phyloP scores from a whole-genome alignment of 2,888 invertebrate species.

The Tricholauxania praeusta region DNA sequence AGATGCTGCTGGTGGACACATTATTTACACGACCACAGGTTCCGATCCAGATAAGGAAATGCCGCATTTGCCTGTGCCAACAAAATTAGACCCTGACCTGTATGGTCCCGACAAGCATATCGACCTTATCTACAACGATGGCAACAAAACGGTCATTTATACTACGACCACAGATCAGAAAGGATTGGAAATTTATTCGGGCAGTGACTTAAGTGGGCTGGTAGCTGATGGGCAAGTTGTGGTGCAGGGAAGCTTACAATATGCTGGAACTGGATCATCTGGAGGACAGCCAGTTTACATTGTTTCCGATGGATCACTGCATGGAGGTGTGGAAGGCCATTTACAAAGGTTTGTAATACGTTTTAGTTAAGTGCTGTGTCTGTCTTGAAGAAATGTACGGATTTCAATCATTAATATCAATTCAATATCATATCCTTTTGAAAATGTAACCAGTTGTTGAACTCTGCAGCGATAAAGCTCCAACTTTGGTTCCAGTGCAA shows the following conservation, averaged over 20 bases:
- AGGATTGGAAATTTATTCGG: conserved; percentile 77
- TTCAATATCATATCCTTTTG: no score
- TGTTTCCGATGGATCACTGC: conserved; percentile 62
- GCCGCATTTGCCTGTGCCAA: conserved; percentile 64
- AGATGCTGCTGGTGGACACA: conserved; percentile 59
- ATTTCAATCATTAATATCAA: no score
- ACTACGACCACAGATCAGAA: conserved; percentile 83
- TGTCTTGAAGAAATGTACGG: no score
- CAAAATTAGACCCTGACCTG: conserved; percentile 67
- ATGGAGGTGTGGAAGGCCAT: conserved; percentile 64
- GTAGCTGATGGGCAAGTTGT: conserved; percentile 68
- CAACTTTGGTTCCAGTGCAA: no score
- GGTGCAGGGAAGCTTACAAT: conserved; percentile 67
- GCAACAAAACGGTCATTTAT: conserved; percentile 86
- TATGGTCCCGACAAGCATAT: conserved; percentile 72
- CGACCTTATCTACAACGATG: conserved; percentile 86
- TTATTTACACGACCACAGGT: conserved; percentile 67
- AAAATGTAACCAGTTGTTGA: no score
- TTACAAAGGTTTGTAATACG: conserved; percentile 64
- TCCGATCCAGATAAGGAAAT: conserved; percentile 67
- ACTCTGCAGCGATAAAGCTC: no score
- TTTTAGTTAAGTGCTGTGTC: no score
- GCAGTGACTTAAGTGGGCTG: conserved; percentile 65
- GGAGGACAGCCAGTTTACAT: conserved; percentile 68
- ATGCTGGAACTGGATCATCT: conserved; percentile 61